Evolutionary conservation across 2,113 vertebrate species (phyloP).

Genomic region (Calyptomena viridis): DNA sequence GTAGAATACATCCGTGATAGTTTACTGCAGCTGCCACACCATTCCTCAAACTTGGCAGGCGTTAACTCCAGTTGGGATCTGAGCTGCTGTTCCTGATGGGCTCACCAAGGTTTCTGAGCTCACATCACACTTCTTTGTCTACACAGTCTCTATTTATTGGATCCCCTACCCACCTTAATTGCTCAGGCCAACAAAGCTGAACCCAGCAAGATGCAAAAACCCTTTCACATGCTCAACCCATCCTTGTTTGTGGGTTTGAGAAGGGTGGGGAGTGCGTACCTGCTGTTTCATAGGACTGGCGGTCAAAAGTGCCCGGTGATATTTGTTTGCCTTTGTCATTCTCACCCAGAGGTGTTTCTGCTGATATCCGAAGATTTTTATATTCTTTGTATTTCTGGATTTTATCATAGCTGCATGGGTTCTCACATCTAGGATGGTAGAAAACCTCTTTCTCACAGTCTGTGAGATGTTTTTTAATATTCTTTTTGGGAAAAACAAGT

Average conservation of each 20-base stretch:
- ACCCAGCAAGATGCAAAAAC: neutral
- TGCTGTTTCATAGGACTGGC: neutral
- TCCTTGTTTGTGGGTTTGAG: rapidly evolving
- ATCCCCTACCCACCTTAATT: rapidly evolving
- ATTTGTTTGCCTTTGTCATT: neutral
- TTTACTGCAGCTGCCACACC: neutral
- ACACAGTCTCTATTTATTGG: neutral
- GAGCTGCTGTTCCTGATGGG: neutral
- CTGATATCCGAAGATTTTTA: too few relatives aligned
- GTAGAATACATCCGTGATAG: neutral
- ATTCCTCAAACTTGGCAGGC: neutral
- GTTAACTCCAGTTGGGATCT: neutral
- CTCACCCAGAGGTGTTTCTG: neutral
- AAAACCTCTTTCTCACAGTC: too few relatives aligned
- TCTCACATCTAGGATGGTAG: too few relatives aligned
- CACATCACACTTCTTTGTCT: neutral
- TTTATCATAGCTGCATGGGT: too few relatives aligned
- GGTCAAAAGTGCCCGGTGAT: rapidly evolving
- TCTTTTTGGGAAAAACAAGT: too few relatives aligned
- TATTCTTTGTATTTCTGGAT: too few relatives aligned
- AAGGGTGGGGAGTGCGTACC: neutral
- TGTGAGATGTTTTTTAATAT: too few relatives aligned
- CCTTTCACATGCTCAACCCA: neutral
- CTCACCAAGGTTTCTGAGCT: neutral
- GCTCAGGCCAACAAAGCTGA: neutral